Evolutionary conservation across 2,888 invertebrate genomes (phyloP).

Genomic region (Augochlorella aurata): DNA sequence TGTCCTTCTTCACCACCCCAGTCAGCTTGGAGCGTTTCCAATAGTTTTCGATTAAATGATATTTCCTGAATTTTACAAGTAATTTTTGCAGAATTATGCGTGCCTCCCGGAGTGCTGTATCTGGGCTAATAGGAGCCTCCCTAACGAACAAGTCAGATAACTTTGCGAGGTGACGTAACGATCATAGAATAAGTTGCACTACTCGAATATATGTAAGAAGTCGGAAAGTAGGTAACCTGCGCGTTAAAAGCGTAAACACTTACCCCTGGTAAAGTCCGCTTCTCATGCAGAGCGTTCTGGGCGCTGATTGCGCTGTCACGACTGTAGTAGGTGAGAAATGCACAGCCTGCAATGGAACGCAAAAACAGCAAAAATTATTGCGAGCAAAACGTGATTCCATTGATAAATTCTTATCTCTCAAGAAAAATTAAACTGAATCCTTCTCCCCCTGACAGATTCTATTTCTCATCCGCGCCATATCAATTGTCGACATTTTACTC

Average conservation of each 20-base stretch:
- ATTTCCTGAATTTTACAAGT: slow-evolving; percentile 9
- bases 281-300: slow-evolving; percentile 97
- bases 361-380: slow-evolving; percentile 30
- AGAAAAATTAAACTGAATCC: neutral
- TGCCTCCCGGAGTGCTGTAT: neutral
- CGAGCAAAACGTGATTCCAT: neutral
- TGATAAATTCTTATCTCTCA: neutral
- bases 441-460: neutral
- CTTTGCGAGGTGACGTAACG: slow-evolving; percentile 13
- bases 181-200: slow-evolving; percentile 41
- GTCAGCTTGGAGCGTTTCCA: slow-evolving; percentile 33
- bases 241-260: slow-evolving; percentile 83
- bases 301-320: slow-evolving; percentile 97
- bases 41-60: slow-evolving; percentile 24
- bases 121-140: slow-evolving; percentile 19
- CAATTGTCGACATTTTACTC: neutral
- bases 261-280: slow-evolving; percentile 99
- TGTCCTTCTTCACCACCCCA: neutral
- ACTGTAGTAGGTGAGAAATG: slow-evolving; percentile 98
- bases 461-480: neutral
- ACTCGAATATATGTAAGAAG: slow-evolving; percentile 25
- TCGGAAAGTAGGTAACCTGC: slow-evolving; percentile 57
- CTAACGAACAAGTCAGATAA: slow-evolving; percentile 46
- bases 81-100: neutral
- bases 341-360: slow-evolving; percentile 91